phyloP scores from a whole-genome alignment of 1,140 invertebrate genomes.

The Eupeodes corollae region DNA sequence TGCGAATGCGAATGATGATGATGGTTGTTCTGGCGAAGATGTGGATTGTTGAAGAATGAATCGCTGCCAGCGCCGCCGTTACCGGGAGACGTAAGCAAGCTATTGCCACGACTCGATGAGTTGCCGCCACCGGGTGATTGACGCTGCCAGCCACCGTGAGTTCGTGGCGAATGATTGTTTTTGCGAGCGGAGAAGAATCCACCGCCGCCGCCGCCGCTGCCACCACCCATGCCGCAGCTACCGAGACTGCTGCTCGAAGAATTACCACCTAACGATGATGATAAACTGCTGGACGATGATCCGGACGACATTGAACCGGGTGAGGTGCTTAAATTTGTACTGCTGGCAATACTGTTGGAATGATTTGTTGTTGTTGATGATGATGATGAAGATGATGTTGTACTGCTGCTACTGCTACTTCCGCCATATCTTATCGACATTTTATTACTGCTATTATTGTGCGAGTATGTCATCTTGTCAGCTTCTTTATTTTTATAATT shows the following conservation, averaged over 20 bases:
- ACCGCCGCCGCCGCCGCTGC: slow-evolving; percentile 12
- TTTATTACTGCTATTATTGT: slow-evolving; percentile 37
- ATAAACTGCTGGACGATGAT: slow-evolving; percentile 3
- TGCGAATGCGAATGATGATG: slow-evolving; percentile 15
- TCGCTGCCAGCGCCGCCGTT: slow-evolving; percentile 16
- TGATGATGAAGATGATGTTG: slow-evolving; percentile 15
- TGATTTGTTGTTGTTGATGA: slow-evolving; percentile 31
- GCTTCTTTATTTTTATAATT: too few species aligned
- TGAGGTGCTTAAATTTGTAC: slow-evolving; percentile 34
- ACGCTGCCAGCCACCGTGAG: background rate
- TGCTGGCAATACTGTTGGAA: slow-evolving; percentile 39
- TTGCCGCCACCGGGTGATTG: background rate
- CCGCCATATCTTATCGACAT: slow-evolving; percentile 29
- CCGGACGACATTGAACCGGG: slow-evolving; percentile 14
- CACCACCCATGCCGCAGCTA: slow-evolving; percentile 5
- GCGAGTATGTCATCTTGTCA: slow-evolving; percentile 32
- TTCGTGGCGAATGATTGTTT: background rate
- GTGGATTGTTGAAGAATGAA: too few species aligned
- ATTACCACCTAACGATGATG: too few species aligned
- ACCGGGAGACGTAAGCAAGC: slow-evolving; percentile 6
- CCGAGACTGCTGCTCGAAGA: slow-evolving; percentile 7
- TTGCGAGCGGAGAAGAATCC: background rate
- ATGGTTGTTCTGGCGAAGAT: slow-evolving; percentile 8
- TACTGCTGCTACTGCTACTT: slow-evolving; percentile 3
- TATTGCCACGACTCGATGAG: background rate